Evolutionary conservation across 1,140 invertebrate species (phyloP), one percentile per base, ranked within the genome.

Genomic region (Neodiprion pinetum): DNA sequence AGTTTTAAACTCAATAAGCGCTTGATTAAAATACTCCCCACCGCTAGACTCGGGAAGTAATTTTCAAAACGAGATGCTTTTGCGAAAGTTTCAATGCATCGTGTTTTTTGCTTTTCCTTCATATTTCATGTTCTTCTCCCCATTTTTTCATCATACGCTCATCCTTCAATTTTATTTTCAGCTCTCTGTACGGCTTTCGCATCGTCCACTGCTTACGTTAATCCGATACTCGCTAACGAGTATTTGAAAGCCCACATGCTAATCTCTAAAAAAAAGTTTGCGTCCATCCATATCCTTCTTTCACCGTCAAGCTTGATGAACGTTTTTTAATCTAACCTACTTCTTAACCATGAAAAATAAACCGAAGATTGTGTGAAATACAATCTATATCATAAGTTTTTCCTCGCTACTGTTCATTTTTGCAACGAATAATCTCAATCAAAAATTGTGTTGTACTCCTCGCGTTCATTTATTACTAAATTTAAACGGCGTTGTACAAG

Each of bases 1-100:
- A 81, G 81, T 83, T 84, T 80, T 81, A 78, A 81, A 82, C 81
- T 80, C 80, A 79, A 84, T 83, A 80, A 81, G 71, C 77, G 80
- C 83, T 84, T 84, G 82, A 84, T 84, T 84, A 84, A 84, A 84
- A 84, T 83, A 80, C 81, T 77, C 76, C 77, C 79, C 3, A 14
- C 65, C 65, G 67, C 10, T 40, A 14, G 21, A 40, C 65, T 23
- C 40, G 66, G 74, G 73, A 73, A 77, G 81, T 84, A 84, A 84
- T 84, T 82, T 82, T 80, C 80, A 83, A 84, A 82, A 84, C 80
- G 82, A 84, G 83, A 80, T 76, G 79, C 77, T 78, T 78, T 76
- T 69, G 74, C 66, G 79, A 83, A 83, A 67, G 82, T 84, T 80
- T 81, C 76, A 82, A 82, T 79, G 77, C 76, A 75, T 78, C 77